These are phyloP conservation scores for Cyclopterus lumpus DNA, from an alignment of 2,797 vertebrate species.

Conservation along the genomic window DNA sequence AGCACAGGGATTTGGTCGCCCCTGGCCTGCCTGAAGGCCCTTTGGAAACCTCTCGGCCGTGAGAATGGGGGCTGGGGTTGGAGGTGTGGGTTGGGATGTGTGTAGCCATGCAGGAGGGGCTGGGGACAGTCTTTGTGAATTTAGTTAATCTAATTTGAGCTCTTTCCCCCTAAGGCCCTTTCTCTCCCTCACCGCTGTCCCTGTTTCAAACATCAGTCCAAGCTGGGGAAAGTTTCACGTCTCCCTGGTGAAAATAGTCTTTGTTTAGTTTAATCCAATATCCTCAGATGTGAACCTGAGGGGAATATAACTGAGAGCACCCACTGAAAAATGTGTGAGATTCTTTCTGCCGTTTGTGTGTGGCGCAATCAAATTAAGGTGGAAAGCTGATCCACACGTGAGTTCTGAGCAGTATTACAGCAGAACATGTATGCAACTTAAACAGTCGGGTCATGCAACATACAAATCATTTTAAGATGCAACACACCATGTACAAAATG, in stretches of 20 bases:
- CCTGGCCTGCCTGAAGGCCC: slow-evolving; percentile 75
- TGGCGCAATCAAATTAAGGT: slow-evolving; percentile 39
- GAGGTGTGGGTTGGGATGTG: slow-evolving; percentile 75
- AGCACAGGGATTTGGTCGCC: slow-evolving; percentile 77
- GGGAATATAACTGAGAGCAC: slow-evolving; percentile 35
- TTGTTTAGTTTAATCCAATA: slow-evolving; percentile 79
- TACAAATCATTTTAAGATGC: background rate
- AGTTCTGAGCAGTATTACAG: background rate
- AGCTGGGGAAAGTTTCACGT: slow-evolving; percentile 68
- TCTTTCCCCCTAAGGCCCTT: slow-evolving; percentile 68
- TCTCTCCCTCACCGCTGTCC: slow-evolving; percentile 58
- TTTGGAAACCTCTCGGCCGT: slow-evolving; percentile 82
- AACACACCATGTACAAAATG: background rate
- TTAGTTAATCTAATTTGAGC: slow-evolving; percentile 85
- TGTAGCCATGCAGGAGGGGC: slow-evolving; percentile 76
- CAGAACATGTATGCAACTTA: background rate
- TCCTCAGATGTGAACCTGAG: slow-evolving; percentile 59
- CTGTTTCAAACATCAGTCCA: slow-evolving; percentile 70
- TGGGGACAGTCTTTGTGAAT: slow-evolving; percentile 83
- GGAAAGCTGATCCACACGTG: slow-evolving; percentile 19
- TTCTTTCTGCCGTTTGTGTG: slow-evolving; percentile 42
- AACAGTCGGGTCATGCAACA: background rate
- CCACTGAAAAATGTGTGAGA: slow-evolving; percentile 33
- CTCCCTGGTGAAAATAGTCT: slow-evolving; percentile 68
- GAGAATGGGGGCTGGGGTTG: slow-evolving; percentile 75